Percentiles rank a stretch among this genome's conserved stretches.
Conservation (phyloP, 2,113 vertebrate species). For the Butastur rufipennis region DNA sequence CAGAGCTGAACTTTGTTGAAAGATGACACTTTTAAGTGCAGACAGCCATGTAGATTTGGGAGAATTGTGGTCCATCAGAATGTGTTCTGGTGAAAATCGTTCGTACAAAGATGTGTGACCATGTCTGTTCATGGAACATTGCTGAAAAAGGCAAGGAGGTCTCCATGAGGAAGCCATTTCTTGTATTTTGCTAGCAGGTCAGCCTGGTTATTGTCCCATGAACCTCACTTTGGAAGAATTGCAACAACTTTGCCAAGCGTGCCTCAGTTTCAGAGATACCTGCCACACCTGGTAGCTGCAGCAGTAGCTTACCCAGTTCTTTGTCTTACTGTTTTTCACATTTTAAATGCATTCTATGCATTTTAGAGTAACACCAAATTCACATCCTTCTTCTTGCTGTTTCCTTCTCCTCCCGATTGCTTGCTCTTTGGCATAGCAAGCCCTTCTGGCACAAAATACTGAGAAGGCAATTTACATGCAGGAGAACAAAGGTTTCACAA, state of each 20-base stretch:
- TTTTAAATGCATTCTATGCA: neutral
- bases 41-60: neutral
- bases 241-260: neutral
- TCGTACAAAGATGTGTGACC: neutral
- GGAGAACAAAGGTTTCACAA: neutral
- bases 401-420: neutral
- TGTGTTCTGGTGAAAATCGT: neutral
- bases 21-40: neutral
- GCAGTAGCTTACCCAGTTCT: neutral
- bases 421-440: neutral
- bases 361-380: neutral
- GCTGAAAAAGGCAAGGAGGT: neutral
- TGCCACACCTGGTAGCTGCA: neutral
- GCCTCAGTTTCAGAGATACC: neutral
- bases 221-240: neutral
- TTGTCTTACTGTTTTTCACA: neutral
- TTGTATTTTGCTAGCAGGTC: neutral
- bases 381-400: neutral
- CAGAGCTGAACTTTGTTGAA: neutral
- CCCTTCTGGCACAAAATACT: neutral
- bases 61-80: neutral
- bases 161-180: neutral
- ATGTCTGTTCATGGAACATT: neutral
- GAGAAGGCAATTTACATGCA: constrained; percentile 9
- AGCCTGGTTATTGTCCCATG: neutral